Evolutionary conservation across 2,888 invertebrate species (phyloP).

Genomic region (Nephrotoma flavescens): DNA sequence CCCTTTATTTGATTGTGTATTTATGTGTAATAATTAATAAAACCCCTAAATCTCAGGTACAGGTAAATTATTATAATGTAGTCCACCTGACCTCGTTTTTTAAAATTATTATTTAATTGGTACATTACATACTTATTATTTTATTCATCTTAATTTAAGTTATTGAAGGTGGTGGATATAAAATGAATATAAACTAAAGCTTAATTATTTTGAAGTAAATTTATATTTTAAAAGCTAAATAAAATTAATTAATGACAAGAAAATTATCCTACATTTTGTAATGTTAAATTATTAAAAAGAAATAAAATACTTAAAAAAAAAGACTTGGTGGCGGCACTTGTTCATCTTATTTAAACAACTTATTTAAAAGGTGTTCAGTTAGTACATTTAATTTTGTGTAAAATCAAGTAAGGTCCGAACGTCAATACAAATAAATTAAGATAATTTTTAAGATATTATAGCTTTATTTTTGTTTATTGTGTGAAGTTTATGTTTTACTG

Average conservation of each 20-base stretch:
- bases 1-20: no score
- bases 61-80: background rate
- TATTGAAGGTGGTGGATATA: background rate
- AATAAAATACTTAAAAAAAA: no score
- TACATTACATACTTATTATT: background rate
- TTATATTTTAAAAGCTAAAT: background rate
- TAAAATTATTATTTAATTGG: background rate
- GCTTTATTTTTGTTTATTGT: background rate
- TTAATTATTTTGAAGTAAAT: background rate
- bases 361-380: constrained; percentile 18
- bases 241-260: background rate
- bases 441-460: background rate
- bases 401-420: constrained; percentile 6
- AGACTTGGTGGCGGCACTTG: background rate
- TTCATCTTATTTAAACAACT: background rate
- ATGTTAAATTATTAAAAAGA: background rate
- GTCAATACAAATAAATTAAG: constrained; percentile 5
- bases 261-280: background rate
- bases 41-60: background rate
- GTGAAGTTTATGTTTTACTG: background rate
- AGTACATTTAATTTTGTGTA: constrained; percentile 31
- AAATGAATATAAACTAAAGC: background rate
- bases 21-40: background rate
- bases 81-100: constrained; percentile 1
- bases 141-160: background rate